Percentiles rank a stretch among this genome's conserved stretches.
phyloP scores from a whole-genome alignment of 2,797 vertebrate genomes.

The Sternotherus odoratus region DNA sequence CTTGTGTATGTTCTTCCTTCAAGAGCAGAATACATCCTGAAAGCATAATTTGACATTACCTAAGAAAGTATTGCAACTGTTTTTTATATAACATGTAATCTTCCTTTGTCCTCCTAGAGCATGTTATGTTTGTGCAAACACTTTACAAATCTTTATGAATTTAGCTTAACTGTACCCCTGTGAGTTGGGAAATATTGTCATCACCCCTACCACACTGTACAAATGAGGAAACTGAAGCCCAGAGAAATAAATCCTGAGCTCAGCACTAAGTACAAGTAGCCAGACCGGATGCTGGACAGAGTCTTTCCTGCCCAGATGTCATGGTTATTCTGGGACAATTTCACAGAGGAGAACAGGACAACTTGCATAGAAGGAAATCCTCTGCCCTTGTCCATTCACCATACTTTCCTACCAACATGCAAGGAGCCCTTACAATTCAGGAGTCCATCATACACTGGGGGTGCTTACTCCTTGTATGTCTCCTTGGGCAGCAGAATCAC shows the following conservation, averaged over 20 bases:
- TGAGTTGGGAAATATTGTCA: not conserved
- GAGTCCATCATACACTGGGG: not conserved
- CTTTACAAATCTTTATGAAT: not conserved
- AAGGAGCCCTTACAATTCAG: not conserved
- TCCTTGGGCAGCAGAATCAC: not conserved
- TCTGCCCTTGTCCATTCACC: rapidly evolving
- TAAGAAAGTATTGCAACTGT: not conserved
- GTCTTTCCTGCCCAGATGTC: not conserved
- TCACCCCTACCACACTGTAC: not conserved
- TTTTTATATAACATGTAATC: not conserved
- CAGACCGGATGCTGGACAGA: not conserved
- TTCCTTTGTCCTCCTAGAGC: not conserved
- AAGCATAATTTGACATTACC: not conserved
- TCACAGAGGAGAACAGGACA: not conserved
- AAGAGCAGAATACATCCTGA: not conserved
- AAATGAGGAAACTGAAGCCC: not conserved
- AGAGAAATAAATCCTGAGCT: not conserved
- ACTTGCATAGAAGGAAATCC: not conserved
- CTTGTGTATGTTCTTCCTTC: not conserved
- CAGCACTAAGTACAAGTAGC: not conserved
- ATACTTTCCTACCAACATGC: not conserved
- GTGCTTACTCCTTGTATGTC: not conserved
- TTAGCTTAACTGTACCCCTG: not conserved
- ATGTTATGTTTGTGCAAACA: not conserved
- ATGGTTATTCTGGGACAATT: not conserved